Evolutionary conservation across 1,140 invertebrate species (phyloP).

Genomic region (Formica exsecta): DNA sequence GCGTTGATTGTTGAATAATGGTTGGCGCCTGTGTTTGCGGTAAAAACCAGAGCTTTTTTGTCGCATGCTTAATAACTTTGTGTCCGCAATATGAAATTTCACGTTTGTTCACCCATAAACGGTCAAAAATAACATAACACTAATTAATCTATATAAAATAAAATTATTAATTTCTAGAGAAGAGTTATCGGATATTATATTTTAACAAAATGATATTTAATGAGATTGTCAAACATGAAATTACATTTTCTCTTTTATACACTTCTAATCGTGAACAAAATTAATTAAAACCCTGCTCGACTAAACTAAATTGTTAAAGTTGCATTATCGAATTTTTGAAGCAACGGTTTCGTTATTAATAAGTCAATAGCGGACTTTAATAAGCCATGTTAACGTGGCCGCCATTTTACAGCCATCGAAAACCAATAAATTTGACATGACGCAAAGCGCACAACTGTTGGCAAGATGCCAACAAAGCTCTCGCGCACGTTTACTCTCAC

Average conservation of each 20-base stretch:
- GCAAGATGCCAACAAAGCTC: conserved; percentile 14
- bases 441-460: conserved; percentile 18
- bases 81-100: neutral
- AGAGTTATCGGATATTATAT: neutral
- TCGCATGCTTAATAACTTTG: neutral
- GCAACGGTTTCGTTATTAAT: conserved; percentile 32
- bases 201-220: neutral
- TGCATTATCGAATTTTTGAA: conserved; percentile 22
- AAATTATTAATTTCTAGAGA: neutral
- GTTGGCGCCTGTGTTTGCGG: neutral
- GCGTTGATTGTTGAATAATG: conserved; percentile 31
- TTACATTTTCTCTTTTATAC: neutral
- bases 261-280: neutral
- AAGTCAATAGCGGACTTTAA: conserved; percentile 40
- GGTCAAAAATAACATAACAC: neutral
- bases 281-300: conserved; percentile 10
- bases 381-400: conserved; percentile 36
- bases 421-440: conserved; percentile 42
- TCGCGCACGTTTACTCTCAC: neutral
- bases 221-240: neutral
- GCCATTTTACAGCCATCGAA: conserved; percentile 26
- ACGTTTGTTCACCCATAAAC: neutral
- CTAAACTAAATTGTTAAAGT: neutral
- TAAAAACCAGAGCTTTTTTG: neutral
- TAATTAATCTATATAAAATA: neutral